Evolutionary conservation across 2,888 invertebrate genomes (phyloP).

Genomic region (Euphydryas editha): DNA sequence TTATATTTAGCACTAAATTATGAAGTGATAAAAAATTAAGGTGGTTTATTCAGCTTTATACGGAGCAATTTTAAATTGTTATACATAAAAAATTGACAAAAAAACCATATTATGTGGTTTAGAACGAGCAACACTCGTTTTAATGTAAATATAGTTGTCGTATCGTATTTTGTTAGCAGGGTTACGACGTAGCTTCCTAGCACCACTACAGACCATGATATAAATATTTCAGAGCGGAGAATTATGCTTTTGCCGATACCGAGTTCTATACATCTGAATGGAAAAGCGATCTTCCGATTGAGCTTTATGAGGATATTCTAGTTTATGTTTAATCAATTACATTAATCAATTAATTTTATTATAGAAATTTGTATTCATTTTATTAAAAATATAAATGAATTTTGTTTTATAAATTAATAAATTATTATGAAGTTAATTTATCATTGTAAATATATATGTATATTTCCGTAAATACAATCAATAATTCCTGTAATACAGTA

Average conservation of each 20-base stretch:
- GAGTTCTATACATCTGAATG: constrained; percentile 63
- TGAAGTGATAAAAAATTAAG: too few relatives aligned
- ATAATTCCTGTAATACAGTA: background rate
- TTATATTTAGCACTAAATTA: too few relatives aligned
- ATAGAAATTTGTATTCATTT: background rate
- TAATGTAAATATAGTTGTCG: background rate
- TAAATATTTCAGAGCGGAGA: constrained; percentile 82
- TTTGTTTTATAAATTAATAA: background rate
- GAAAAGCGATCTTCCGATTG: constrained; percentile 55
- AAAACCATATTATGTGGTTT: too few relatives aligned
- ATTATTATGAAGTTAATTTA: background rate
- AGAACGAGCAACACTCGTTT: too few relatives aligned
- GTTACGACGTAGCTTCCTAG: constrained; percentile 53
- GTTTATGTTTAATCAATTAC: too few relatives aligned
- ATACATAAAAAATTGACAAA: too few relatives aligned
- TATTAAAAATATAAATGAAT: background rate
- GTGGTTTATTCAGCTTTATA: too few relatives aligned
- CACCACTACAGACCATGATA: constrained; percentile 60
- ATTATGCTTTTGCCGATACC: constrained; percentile 77
- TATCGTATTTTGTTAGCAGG: constrained; percentile 34
- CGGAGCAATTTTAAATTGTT: too few relatives aligned
- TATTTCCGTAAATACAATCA: background rate
- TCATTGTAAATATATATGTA: too few relatives aligned
- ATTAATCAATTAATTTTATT: background rate
- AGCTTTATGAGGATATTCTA: constrained; percentile 17